Base-by-base conservation (phyloP, 2,113 vertebrate genomes). In the Lathamus discolor region DNA sequence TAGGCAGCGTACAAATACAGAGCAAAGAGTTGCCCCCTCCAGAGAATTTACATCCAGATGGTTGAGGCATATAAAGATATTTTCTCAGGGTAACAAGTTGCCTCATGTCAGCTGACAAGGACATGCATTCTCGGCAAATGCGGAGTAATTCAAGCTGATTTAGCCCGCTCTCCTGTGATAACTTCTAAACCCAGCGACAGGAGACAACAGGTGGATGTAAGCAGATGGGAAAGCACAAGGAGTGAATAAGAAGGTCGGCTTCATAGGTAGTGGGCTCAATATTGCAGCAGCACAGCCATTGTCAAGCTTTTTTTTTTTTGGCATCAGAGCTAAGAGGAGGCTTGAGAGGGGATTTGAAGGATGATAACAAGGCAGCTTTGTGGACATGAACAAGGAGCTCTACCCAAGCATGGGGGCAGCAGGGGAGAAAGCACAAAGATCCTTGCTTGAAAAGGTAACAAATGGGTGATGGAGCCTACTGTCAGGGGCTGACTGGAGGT, bases 371-470 rank as follows among this genome's bases (percentile, higher is more conserved):
- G 95, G 90, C 90, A 96, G 96, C 94, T 96, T 96, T 97, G 94
- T 91, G 93, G 95, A 91, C 93, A 86, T 77, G 95, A 95, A 96
- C 95, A 96, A 96, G 95, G 91, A 97, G 90, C 94, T 94, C 93
- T 95, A 94, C 94, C 95, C 96, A 96, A 95, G 93, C 96, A 95
- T 96, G 95, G 91, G 96, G 96, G 95, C 93, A 96, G 95, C 96
- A 96, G 96, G 95, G 93, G 85, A 96, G 93, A 96, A 96, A 97
- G 85, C 95, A 96, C 95, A 97, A 97, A 97, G 95, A 96, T 95
- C 88, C 78, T 95, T 95, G 93, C 95, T 89, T 96, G 84, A 96
- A 97, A 96, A 97, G 95, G 94, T 96, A 95, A 96, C 93, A 92
- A 96, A 95, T 95, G 94, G 94, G 93, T 97, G 96, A 95, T 95